Conservation (phyloP, 1,140 invertebrate species). For the Hylaeus volcanicus region DNA sequence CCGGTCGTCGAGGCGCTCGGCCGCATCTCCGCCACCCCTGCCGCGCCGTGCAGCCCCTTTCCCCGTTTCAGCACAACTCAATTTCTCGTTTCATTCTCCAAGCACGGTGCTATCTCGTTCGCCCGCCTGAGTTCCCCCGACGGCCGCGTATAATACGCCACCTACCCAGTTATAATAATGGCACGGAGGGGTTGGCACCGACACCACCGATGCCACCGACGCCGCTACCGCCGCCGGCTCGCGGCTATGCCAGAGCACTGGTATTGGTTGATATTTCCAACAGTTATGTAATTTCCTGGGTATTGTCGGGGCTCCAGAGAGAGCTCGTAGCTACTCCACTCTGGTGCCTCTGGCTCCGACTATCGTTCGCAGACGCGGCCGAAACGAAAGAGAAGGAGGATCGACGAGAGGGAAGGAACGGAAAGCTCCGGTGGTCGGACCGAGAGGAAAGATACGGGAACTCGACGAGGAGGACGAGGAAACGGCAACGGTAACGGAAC, state of each 20-base stretch:
- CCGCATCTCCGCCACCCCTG: constrained; percentile 36
- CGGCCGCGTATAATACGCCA: constrained; percentile 79
- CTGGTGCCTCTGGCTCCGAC: constrained; percentile 69
- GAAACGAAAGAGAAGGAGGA: constrained; percentile 32
- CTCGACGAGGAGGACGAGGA: constrained; percentile 5
- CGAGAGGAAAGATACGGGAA: background rate
- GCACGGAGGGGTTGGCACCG: constrained; percentile 68
- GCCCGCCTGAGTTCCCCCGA: constrained; percentile 78
- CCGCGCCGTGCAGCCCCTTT: constrained; percentile 47
- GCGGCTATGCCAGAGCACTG: constrained; percentile 67
- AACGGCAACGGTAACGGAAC: constrained; percentile 19
- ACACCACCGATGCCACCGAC: constrained; percentile 40
- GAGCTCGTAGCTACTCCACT: constrained; percentile 53
- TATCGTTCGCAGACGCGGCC: constrained; percentile 77
- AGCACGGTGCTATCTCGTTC: constrained; percentile 78
- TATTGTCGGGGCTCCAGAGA: constrained; percentile 74
- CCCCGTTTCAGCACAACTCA: constrained; percentile 76
- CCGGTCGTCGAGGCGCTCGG: constrained; percentile 31
- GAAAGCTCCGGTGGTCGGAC: background rate
- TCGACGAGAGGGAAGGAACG: background rate
- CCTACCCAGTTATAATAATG: constrained; percentile 79
- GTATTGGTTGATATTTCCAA: constrained; percentile 81
- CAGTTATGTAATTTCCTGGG: constrained; percentile 82
- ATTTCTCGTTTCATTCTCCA: constrained; percentile 81
- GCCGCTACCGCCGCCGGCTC: constrained; percentile 47